Evolutionary conservation across 2,113 vertebrate genomes (phyloP), one percentile per base, ranked within the genome.

Genomic region (Nycticryphes semicollaris): DNA sequence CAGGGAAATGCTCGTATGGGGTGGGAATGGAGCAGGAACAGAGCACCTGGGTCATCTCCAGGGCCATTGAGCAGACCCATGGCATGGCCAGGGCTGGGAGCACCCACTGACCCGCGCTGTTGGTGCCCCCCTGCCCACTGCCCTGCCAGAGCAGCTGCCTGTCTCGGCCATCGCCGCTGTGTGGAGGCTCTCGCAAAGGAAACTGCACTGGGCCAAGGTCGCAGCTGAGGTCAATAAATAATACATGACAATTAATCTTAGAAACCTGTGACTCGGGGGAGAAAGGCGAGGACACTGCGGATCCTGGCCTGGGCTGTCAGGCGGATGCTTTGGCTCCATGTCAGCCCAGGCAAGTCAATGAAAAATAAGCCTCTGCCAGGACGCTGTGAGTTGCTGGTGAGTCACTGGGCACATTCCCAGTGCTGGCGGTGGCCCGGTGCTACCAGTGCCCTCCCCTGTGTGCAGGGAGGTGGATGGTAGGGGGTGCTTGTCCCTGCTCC

Each of bases 171-270:
- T 2, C 2, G 2, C 87, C 15, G 6, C 19, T 0, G 41, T 1
- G 35, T 31, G 3, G 45, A 16, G 67, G 20, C 4, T 3, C 50
- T 48, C 4, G 8, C 1, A 2, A 22, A n/a, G 62, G 64, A 30
- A 54, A 14, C 21, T 0, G 10, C 1, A 2, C 57, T 0, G 10
- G 93, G 79, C 90, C 90, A 96, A 89, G 96, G 92, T 92, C 76
- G 19, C 0, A 51, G 51, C 92, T 53, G 88, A 86, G 90, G 95
- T 92, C 96, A 92, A 96, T 95, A 97, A 94, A 95, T 95, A 93
- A 95, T 95, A 95, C 95, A 93, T 94, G 93, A 56, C 92, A 87
- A 94, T 95, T 94, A 94, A 95, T 95, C 93, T 94, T 77, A 39
- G 95, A 70, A 90, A 21, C 59, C 85, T 60, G 84, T 2, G 39